Evolutionary conservation across 2,888 invertebrate species (phyloP).

Genomic region (Chloroclystis v-ata): DNA sequence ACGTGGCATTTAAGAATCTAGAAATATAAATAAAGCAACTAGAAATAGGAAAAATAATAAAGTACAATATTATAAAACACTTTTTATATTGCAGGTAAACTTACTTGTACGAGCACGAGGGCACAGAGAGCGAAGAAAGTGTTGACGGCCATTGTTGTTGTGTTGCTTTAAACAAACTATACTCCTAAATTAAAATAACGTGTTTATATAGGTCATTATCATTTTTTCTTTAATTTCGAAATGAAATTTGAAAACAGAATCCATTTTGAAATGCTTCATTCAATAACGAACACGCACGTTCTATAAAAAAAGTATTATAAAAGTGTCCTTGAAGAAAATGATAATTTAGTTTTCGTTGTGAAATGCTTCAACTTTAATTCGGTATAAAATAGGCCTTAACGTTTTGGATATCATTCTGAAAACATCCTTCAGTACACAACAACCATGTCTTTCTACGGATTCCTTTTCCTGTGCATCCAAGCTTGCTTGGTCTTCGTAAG

Average conservation of each 20-base stretch:
- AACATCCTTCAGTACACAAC: slow-evolving; percentile 16
- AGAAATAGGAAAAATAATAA: no score
- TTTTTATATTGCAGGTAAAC: not conserved
- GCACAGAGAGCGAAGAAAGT: slow-evolving; percentile 23
- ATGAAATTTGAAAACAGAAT: not conserved
- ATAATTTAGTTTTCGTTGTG: not conserved
- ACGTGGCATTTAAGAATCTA: no score
- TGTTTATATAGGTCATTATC: not conserved
- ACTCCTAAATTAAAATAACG: not conserved
- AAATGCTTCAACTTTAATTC: not conserved
- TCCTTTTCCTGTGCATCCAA: slow-evolving; percentile 27
- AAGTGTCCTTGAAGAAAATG: not conserved
- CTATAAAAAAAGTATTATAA: not conserved
- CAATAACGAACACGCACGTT: not conserved
- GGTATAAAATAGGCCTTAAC: not conserved
- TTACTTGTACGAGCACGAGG: slow-evolving; percentile 13
- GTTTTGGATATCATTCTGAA: slow-evolving; percentile 12
- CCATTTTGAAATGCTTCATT: not conserved
- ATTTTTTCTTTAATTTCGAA: not conserved
- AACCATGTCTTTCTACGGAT: slow-evolving; percentile 27
- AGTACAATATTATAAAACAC: no score
- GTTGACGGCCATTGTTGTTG: slow-evolving; percentile 21
- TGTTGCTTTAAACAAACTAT: slow-evolving; percentile 7
- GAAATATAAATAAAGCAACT: no score
- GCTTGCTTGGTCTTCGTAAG: slow-evolving; percentile 36